Percentiles rank a stretch among this genome's conserved stretches.
Evolutionary conservation across 1,140 invertebrate species (phyloP).

Genomic region (Zaprionus inermis): DNA sequence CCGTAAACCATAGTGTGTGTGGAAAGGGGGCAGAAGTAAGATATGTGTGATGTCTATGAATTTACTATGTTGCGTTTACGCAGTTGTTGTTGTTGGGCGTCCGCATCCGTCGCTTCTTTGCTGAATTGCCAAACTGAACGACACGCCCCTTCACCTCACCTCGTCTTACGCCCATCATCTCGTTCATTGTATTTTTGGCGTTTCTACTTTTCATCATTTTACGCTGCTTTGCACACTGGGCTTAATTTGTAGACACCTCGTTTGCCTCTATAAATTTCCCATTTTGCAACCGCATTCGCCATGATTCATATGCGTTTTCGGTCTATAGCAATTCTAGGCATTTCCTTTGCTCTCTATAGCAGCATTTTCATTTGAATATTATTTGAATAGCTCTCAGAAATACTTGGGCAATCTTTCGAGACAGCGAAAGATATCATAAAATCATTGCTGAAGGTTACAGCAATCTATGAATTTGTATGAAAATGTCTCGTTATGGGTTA

Average conservation of each 20-base stretch:
- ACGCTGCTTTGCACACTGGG: slow-evolving; percentile 63
- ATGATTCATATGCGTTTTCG: slow-evolving; percentile 42
- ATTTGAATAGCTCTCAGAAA: slow-evolving; percentile 20
- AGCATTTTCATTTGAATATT: slow-evolving; percentile 15
- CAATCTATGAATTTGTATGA: neutral
- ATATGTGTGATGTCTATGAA: slow-evolving; percentile 6
- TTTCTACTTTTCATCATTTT: slow-evolving; percentile 54
- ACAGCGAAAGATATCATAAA: neutral
- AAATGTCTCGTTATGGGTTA: neutral
- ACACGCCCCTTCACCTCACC: neutral
- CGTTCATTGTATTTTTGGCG: slow-evolving; percentile 32
- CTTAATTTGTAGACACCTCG: slow-evolving; percentile 63
- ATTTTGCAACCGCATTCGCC: slow-evolving; percentile 62
- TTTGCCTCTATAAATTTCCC: slow-evolving; percentile 60
- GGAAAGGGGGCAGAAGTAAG: neutral
- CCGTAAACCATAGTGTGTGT: neutral
- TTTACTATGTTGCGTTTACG: slow-evolving; percentile 2
- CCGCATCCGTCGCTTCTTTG: slow-evolving; percentile 14
- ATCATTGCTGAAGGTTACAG: neutral
- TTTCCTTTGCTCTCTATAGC: slow-evolving; percentile 57
- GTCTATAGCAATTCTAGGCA: slow-evolving; percentile 54
- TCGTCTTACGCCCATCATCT: neutral
- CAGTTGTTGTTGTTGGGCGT: neutral
- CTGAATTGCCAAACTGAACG: slow-evolving; percentile 26
- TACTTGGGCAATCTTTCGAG: slow-evolving; percentile 15